Base-by-base conservation (phyloP, 2,113 vertebrate genomes). In the Spheniscus mendiculus region DNA sequence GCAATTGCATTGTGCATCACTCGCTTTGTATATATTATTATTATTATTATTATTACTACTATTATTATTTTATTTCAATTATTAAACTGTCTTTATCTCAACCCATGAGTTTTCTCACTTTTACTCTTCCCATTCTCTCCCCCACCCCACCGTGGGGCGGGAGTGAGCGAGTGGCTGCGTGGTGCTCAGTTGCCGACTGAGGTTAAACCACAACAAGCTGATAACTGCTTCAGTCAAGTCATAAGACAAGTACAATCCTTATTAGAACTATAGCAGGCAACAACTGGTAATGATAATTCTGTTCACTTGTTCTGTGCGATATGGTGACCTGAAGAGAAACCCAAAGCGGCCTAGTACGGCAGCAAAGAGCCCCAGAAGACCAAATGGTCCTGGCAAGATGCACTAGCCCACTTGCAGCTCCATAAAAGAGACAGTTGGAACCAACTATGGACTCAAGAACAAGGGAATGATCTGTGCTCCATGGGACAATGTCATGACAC, bases 271-370 rank as follows among this genome's bases (percentile, higher is more conserved):
- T 10, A 87, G 55, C 38, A 89, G 77, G 69, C 5, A 36, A 96
- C 87, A 96, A 92, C 63, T 84, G 72, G 50, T 44, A 94, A 82
- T 36, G 59, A 86, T 65, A 40, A 67, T 91, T 91, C 89, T 91
- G 69, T 76, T 89, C 44, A 34, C 38, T 72, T 76, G 42, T 55
- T 91, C 65, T 82, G 42, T 22, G 69, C 81, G 89, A 72, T 65
- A 91, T n/a, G 77, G 81, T 84, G 81, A 77, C 81, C 73, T 59
- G 42, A 34, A 69, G 67, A 85, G 81, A 89, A 94, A 89, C 61
- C 18, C 59, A 78, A 82, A 87, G 87, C 77, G 47, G 42, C 0
- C 1, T 1, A 42, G 10, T 11, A 30, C 0, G 13, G 59, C 50
- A 95, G 70, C 78, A 53, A 76, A 85, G 70, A 86, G 49, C 21